Percentiles rank a stretch among this genome's conserved stretches.
These are phyloP conservation scores for Spizaetus ornatus DNA, from an alignment of 2,113 vertebrate genomes.

Conservation along the genomic window DNA sequence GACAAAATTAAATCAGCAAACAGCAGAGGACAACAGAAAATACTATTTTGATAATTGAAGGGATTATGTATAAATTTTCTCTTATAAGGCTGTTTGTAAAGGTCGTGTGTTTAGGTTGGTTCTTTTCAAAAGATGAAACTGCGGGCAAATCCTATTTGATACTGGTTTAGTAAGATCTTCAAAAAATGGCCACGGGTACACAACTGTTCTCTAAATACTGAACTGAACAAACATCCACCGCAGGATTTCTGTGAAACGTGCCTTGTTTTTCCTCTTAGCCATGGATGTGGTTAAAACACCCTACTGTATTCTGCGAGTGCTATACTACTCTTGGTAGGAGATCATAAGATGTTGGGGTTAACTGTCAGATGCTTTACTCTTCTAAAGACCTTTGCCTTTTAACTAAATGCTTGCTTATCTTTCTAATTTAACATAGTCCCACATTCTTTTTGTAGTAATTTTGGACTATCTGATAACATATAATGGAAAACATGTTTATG, in stretches of 20 bases:
- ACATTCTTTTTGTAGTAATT: constrained; percentile 85
- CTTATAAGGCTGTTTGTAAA: not conserved
- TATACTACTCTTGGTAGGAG: constrained; percentile 52
- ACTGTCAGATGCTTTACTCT: constrained; percentile 77
- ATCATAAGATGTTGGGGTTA: constrained; percentile 75
- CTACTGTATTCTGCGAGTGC: constrained; percentile 2
- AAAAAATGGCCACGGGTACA: not conserved
- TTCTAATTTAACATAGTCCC: constrained; percentile 84
- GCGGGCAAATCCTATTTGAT: not conserved
- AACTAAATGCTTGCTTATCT: constrained; percentile 84
- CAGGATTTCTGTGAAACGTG: not conserved
- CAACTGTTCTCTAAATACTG: not conserved
- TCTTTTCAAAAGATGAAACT: not conserved
- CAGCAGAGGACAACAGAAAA: not conserved
- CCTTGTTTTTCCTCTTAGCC: not conserved
- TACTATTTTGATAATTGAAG: not conserved
- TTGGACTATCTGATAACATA: constrained; percentile 85
- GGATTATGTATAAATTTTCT: not conserved
- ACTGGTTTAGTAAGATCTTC: not conserved
- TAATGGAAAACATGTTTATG: constrained; percentile 85
- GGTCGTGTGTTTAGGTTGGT: not conserved
- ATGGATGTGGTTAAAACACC: not conserved
- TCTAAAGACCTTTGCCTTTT: constrained; percentile 82
- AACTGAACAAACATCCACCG: constrained; percentile 1
- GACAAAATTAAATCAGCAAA: not conserved